phyloP scores from a whole-genome alignment of 2,113 vertebrate species.

The Cololabis saira region DNA sequence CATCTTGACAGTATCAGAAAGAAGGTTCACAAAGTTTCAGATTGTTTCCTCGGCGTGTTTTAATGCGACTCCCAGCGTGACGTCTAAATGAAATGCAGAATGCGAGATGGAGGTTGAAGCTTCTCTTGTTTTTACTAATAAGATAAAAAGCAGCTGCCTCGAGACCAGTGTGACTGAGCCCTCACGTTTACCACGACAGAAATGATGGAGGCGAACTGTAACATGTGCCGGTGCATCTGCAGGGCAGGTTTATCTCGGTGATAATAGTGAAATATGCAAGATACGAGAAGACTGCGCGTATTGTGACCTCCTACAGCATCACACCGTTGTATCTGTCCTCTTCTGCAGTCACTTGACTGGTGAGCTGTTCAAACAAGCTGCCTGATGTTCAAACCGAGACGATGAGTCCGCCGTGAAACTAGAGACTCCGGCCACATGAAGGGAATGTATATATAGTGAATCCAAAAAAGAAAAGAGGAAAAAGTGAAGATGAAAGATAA shows the following conservation, averaged over 20 bases:
- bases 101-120: neutral
- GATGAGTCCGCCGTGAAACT: neutral
- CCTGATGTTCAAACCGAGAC: slow-evolving; percentile 32
- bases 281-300: neutral
- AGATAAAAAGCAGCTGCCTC: slow-evolving; percentile 3
- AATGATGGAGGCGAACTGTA: neutral
- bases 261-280: slow-evolving; percentile 8
- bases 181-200: neutral
- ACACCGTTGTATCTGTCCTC: neutral
- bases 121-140: neutral
- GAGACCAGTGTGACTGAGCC: neutral
- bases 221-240: slow-evolving; percentile 6
- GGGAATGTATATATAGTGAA: slow-evolving; percentile 55
- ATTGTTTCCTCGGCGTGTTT: neutral
- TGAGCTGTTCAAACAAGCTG: slow-evolving; percentile 27
- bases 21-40: slow-evolving; percentile 9
- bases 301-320: slow-evolving; percentile 17
- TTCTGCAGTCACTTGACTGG: slow-evolving; percentile 13
- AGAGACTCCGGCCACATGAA: slow-evolving; percentile 33
- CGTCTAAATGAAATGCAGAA: slow-evolving; percentile 14
- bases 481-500: slow-evolving; percentile 12
- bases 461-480: neutral
- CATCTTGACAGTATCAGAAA: slow-evolving; percentile 15
- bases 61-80: too few relatives aligned
- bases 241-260: slow-evolving; percentile 7